Evolutionary conservation across 2,113 vertebrate genomes (phyloP).

Genomic region (Salvelinus sp.): DNA sequence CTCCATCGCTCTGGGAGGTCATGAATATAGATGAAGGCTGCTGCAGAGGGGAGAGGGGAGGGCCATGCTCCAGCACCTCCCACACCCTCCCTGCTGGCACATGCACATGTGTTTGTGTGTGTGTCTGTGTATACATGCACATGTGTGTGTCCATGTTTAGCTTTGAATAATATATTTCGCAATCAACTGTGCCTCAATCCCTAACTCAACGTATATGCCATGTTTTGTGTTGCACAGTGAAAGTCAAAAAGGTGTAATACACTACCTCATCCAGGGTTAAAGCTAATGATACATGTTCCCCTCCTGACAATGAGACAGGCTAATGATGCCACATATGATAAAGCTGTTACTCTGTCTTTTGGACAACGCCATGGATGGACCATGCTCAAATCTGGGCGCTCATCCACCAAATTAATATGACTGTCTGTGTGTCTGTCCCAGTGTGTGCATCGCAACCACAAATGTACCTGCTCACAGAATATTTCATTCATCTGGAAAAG

Average conservation of each 20-base stretch:
- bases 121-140: constrained; percentile 4
- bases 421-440: constrained; percentile 38
- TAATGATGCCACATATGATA: constrained; percentile 29
- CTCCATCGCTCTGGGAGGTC: constrained; percentile 38
- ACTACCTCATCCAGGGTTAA: background rate
- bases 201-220: background rate
- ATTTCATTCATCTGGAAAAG: constrained; percentile 52
- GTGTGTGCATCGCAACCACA: constrained; percentile 45
- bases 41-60: constrained; percentile 42
- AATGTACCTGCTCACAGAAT: constrained; percentile 56
- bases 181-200: too few species aligned
- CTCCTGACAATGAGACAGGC: constrained; percentile 1
- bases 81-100: background rate
- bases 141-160: background rate
- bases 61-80: constrained; percentile 31
- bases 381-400: too few species aligned
- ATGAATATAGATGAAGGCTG: constrained; percentile 60
- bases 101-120: constrained; percentile 2
- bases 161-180: too few species aligned
- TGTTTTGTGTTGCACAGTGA: too few species aligned
- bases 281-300: background rate
- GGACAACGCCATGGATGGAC: constrained; percentile 3
- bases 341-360: constrained; percentile 3
- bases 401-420: constrained; percentile 1
- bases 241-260: too few species aligned